These are phyloP conservation scores for Carettochelys insculpta DNA, from an alignment of 2,113 vertebrate genomes.

Conservation along the genomic window DNA sequence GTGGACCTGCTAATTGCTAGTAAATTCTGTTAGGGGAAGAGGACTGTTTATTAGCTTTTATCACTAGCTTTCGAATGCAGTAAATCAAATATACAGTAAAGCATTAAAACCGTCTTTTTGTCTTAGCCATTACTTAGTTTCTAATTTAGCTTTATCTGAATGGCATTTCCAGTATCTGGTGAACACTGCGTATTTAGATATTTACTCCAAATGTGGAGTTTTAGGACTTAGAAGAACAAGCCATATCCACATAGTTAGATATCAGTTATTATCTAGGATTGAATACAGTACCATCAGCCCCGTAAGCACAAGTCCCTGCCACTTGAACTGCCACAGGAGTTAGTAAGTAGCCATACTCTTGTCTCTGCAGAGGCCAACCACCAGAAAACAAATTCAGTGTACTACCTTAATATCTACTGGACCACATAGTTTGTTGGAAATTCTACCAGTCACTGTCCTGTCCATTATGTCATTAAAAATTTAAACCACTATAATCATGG, in stretches of 20 bases:
- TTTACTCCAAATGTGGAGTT: conserved; percentile 1
- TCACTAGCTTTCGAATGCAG: conserved; percentile 38
- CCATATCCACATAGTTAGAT: not conserved
- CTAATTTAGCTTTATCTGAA: conserved; percentile 22
- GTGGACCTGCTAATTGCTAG: conserved; percentile 55
- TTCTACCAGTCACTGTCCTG: not conserved
- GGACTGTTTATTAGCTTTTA: conserved; percentile 44
- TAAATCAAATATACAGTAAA: conserved; percentile 55
- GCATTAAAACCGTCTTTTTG: conserved; percentile 25
- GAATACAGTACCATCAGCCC: not conserved
- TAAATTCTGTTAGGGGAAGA: conserved; percentile 58
- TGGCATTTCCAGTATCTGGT: conserved; percentile 46
- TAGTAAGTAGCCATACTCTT: conserved; percentile 21
- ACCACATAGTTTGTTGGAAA: not conserved
- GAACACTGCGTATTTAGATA: conserved; percentile 24
- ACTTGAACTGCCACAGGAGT: not conserved
- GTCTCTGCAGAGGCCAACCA: conserved; percentile 10
- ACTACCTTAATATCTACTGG: not conserved
- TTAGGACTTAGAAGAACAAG: conserved; percentile 23
- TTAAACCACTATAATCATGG: not conserved
- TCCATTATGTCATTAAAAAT: conserved; percentile 24
- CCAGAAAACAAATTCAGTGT: not conserved
- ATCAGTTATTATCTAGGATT: not conserved
- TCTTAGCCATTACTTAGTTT: conserved; percentile 50
- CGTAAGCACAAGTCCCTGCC: not conserved